Conservation (phyloP, 2,113 vertebrate species). For the Hemiscyllium ocellatum region DNA sequence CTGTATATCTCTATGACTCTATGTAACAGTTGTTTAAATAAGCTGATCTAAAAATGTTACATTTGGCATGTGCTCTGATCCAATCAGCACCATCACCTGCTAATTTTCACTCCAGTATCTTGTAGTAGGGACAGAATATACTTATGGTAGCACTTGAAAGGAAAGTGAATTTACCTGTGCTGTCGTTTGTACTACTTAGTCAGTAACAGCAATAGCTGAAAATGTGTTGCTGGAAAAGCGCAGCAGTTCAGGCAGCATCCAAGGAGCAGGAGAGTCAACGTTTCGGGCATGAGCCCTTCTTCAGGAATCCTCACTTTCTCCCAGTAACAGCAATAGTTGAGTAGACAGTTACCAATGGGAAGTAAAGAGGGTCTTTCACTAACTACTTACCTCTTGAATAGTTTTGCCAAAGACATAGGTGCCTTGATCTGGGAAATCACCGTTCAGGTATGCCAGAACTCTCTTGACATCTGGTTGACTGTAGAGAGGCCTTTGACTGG, state of each 20-base stretch:
- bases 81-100: neutral
- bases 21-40: neutral
- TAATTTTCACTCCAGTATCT: neutral
- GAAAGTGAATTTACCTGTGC: neutral
- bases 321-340: neutral
- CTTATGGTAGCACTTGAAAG: neutral
- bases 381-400: conserved; percentile 46
- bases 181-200: neutral
- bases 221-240: no score
- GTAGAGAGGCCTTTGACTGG: conserved; percentile 41
- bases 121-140: neutral
- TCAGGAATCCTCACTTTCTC: no score
- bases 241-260: no score
- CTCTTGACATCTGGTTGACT: conserved; percentile 46
- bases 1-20: no score
- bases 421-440: conserved; percentile 40
- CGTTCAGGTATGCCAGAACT: conserved; percentile 46
- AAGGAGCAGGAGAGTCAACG: no score
- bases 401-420: conserved; percentile 46
- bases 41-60: neutral
- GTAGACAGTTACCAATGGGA: neutral
- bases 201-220: neutral
- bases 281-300: no score
- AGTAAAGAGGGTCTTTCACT: neutral
- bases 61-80: neutral